These are phyloP conservation scores for Scaeva pyrastri DNA, from an alignment of 2,888 invertebrate species.

Conservation along the genomic window DNA sequence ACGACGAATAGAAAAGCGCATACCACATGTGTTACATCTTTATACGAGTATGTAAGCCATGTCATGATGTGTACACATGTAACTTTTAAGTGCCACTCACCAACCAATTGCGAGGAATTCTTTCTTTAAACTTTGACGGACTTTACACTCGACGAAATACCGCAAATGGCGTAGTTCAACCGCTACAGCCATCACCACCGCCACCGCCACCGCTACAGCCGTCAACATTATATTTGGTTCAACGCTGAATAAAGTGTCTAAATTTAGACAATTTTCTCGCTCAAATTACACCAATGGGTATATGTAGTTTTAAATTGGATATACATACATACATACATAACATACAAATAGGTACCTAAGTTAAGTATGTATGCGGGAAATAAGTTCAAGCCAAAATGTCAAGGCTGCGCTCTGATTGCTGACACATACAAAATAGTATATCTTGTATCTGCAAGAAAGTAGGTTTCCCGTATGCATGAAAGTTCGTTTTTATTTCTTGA, in stretches of 20 bases:
- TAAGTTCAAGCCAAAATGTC: constrained; percentile 38
- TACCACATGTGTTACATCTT: not conserved
- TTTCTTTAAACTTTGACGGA: not conserved
- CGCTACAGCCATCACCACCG: not conserved
- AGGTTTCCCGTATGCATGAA: not conserved
- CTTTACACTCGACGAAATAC: constrained; percentile 8
- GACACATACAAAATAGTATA: constrained; percentile 12
- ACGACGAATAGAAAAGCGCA: constrained; percentile 1
- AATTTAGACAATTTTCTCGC: constrained; percentile 52
- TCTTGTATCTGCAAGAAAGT: constrained; percentile 17
- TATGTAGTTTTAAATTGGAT: too few relatives aligned
- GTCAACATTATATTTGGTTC: not conserved
- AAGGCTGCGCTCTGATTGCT: constrained; percentile 34
- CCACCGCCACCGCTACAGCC: too few relatives aligned
- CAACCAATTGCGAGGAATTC: constrained; percentile 11
- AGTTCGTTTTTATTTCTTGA: not conserved
- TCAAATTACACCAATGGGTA: constrained; percentile 54
- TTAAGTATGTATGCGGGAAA: not conserved
- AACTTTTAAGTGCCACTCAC: not conserved
- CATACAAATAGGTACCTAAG: too few relatives aligned
- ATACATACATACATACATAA: too few relatives aligned
- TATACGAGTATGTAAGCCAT: not conserved
- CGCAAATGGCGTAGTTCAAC: constrained; percentile 15
- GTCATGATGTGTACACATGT: too few relatives aligned
- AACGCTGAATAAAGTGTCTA: constrained; percentile 40